Conservation (phyloP, 2,797 vertebrate genomes). For the Parauchenoglanis ngamensis region DNA sequence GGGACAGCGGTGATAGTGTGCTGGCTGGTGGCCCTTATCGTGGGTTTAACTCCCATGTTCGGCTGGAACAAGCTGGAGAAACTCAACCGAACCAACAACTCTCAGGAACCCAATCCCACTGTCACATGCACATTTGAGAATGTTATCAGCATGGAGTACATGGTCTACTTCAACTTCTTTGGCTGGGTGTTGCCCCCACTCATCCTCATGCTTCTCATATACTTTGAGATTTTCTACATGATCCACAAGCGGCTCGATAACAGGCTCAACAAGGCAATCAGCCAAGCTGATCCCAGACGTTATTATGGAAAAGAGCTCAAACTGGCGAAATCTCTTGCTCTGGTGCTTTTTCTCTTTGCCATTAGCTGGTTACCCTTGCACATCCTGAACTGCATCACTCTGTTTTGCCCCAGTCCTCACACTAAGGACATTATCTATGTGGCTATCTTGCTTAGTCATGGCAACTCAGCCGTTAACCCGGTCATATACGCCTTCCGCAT, state of each 20-base stretch:
- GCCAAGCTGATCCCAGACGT: conserved; percentile 85
- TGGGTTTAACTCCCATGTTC: conserved; percentile 94
- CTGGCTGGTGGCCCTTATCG: conserved; percentile 89
- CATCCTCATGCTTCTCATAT: conserved; percentile 91
- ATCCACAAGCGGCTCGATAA: conserved; percentile 95
- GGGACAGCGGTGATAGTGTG: conserved; percentile 86
- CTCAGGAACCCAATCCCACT: conserved; percentile 72
- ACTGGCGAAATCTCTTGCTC: conserved; percentile 92
- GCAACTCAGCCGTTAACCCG: conserved; percentile 97
- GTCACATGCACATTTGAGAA: conserved; percentile 90
- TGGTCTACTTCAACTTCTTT: conserved; percentile 99
- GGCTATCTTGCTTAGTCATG: conserved; percentile 93
- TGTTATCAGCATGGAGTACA: conserved; percentile 98
- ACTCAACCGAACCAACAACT: conserved; percentile 71
- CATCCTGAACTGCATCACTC: conserved; percentile 90
- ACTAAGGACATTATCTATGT: conserved; percentile 82
- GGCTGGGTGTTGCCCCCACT: conserved; percentile 94
- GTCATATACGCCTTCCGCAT: conserved; percentile 96
- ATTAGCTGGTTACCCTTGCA: conserved; percentile 97
- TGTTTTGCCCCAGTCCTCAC: conserved; percentile 83
- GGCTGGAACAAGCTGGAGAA: conserved; percentile 92
- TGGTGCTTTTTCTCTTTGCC: conserved; percentile 92
- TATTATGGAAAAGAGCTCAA: conserved; percentile 96
- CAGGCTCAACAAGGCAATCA: conserved; percentile 73
- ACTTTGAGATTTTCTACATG: conserved; percentile 95